phyloP scores from a whole-genome alignment of 2,888 invertebrate genomes.

The Drosophila longiperda region DNA sequence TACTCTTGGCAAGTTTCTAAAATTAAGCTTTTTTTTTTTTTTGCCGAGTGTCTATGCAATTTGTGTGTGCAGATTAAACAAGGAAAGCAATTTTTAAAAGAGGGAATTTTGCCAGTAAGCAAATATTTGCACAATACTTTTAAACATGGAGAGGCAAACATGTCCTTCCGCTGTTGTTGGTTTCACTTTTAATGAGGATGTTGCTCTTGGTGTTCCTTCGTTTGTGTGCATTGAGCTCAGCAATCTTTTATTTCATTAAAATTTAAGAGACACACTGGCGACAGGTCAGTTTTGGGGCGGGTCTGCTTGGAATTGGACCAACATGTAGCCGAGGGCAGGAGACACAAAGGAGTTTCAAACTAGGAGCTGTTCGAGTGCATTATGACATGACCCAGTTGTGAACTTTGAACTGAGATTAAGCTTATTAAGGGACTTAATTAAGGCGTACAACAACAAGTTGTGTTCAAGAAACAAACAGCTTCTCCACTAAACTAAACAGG shows the following conservation, averaged over 20 bases:
- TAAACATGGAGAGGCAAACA: background rate
- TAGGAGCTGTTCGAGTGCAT: constrained; percentile 7
- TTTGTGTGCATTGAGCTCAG: constrained; percentile 56
- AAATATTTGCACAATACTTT: background rate
- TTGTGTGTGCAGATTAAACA: background rate
- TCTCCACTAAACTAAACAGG: background rate
- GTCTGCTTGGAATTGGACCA: constrained; percentile 1
- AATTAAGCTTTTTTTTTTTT: background rate
- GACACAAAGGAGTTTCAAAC: background rate
- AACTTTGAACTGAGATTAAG: constrained; percentile 17
- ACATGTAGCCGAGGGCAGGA: background rate
- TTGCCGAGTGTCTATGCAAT: background rate
- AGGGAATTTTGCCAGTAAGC: background rate
- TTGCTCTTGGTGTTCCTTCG: constrained; percentile 21
- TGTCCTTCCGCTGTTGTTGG: constrained; percentile 16
- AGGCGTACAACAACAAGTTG: constrained; percentile 13
- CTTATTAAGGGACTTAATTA: constrained; percentile 34
- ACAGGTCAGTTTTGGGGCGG: constrained; percentile 46
- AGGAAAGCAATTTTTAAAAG: background rate
- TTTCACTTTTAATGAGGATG: constrained; percentile 36
- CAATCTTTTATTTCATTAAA: constrained; percentile 76
- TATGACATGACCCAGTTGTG: constrained; percentile 34
- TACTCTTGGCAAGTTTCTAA: background rate
- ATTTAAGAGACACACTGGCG: constrained; percentile 55
- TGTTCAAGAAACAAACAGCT: constrained; percentile 3